A percentile compares a stretch with the other conserved stretches of the same genome.
Evolutionary conservation across 2,797 vertebrate species (phyloP).

Genomic region (Karalla daura): DNA sequence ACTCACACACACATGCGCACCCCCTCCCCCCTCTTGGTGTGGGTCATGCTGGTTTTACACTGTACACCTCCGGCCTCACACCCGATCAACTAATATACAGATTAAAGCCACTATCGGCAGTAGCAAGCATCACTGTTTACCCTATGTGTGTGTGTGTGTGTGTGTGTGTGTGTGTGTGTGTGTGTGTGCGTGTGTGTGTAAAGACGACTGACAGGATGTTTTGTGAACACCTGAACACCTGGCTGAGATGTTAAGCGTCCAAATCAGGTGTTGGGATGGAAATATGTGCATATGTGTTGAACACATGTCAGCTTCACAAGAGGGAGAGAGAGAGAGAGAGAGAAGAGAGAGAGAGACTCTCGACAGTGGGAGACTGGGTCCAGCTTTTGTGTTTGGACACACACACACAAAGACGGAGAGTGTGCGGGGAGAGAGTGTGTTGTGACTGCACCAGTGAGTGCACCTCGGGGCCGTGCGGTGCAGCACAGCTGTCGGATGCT

Average conservation of each 20-base stretch:
- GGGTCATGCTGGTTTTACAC: constrained; percentile 31
- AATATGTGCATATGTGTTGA: constrained; percentile 45
- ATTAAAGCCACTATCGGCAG: constrained; percentile 67
- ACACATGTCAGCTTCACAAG: constrained; percentile 48
- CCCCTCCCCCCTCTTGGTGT: constrained; percentile 28
- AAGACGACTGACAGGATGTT: constrained; percentile 15
- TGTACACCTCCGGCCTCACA: constrained; percentile 22
- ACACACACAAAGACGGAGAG: constrained; percentile 15
- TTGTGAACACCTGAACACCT: constrained; percentile 18
- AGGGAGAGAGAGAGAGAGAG: too few species aligned
- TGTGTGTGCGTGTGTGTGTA: constrained; percentile 14
- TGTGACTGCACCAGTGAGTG: constrained; percentile 37
- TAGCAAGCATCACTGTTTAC: constrained; percentile 50
- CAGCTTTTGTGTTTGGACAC: constrained; percentile 29
- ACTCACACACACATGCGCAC: constrained; percentile 32
- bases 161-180: constrained; percentile 31
- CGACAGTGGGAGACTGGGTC: constrained; percentile 62
- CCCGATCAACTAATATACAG: constrained; percentile 63
- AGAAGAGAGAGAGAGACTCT: too few species aligned
- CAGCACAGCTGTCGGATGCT: constrained; percentile 31
- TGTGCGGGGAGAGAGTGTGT: constrained; percentile 5
- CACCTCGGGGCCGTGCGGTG: constrained; percentile 23
- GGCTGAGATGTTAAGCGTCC: constrained; percentile 22
- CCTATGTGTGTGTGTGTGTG: constrained; percentile 63
- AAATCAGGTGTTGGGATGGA: constrained; percentile 34